Evolutionary conservation across 1,140 invertebrate species (phyloP).

Genomic region (Drosophila paulistorum): DNA sequence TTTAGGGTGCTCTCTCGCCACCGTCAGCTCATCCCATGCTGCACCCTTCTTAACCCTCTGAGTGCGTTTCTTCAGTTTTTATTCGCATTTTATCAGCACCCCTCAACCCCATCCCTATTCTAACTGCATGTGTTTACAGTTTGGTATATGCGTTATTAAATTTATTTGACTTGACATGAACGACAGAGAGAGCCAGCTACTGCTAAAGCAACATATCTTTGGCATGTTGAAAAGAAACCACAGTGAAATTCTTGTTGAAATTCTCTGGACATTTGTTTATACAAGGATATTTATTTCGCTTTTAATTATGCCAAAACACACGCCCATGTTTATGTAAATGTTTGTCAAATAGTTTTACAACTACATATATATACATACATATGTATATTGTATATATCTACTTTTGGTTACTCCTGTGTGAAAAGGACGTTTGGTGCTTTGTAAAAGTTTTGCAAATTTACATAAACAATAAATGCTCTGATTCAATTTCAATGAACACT

Average conservation of each 20-base stretch:
- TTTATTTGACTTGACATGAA: slow-evolving; percentile 54
- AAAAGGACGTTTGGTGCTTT: too few relatives aligned
- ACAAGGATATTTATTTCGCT: slow-evolving; percentile 42
- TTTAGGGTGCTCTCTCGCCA: slow-evolving; percentile 58
- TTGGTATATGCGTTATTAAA: slow-evolving; percentile 63
- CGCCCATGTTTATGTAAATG: slow-evolving; percentile 49
- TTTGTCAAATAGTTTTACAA: slow-evolving; percentile 50
- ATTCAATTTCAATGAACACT: slow-evolving; percentile 3
- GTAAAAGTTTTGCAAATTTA: not conserved
- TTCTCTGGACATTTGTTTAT: slow-evolving; percentile 32
- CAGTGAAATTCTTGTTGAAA: slow-evolving; percentile 42
- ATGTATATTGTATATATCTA: too few relatives aligned
- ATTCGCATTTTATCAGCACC: slow-evolving; percentile 30
- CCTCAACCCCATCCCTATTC: too few relatives aligned
- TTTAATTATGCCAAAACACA: slow-evolving; percentile 56
- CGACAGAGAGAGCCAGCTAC: slow-evolving; percentile 9
- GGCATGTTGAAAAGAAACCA: slow-evolving; percentile 3
- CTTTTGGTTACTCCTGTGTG: too few relatives aligned
- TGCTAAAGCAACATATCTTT: slow-evolving; percentile 5
- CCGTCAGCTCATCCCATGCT: slow-evolving; percentile 57
- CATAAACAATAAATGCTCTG: not conserved
- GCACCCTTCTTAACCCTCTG: slow-evolving; percentile 66
- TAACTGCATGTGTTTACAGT: slow-evolving; percentile 25
- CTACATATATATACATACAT: not conserved
- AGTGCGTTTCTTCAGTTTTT: slow-evolving; percentile 36